Conservation (phyloP, 2,797 vertebrate genomes). For the Danio aesculapii region DNA sequence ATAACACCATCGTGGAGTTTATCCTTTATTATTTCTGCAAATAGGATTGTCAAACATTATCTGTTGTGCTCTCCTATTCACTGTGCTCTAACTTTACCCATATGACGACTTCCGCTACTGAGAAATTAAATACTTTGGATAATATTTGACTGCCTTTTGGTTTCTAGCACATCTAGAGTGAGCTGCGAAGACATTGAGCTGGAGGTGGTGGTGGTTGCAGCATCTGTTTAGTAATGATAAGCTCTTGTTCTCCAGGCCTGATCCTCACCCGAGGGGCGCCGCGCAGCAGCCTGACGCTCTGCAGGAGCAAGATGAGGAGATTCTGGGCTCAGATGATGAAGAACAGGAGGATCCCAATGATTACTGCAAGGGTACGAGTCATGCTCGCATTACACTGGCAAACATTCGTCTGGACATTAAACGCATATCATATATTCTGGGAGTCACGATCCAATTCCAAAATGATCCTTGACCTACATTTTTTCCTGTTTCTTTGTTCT, state of each 20-base stretch:
- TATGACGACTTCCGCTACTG: no score
- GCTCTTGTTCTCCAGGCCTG: slow-evolving; percentile 79
- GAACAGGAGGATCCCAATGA: slow-evolving; percentile 98
- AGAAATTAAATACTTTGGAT: no score
- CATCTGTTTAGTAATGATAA: slow-evolving; percentile 41
- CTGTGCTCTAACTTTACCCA: no score
- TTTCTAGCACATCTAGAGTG: background rate
- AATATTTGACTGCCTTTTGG: no score
- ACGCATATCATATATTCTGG: background rate
- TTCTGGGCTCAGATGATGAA: slow-evolving; percentile 95
- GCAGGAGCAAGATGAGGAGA: slow-evolving; percentile 90
- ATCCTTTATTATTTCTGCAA: no score
- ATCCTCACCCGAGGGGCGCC: slow-evolving; percentile 86
- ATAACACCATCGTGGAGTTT: no score
- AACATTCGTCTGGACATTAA: background rate
- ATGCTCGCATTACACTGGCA: background rate
- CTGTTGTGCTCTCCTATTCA: no score
- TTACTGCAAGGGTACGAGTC: slow-evolving; percentile 90
- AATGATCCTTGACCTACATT: no score
- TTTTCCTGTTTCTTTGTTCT: no score
- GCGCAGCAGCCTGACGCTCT: slow-evolving; percentile 86
- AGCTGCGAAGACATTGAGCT: background rate
- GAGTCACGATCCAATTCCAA: no score
- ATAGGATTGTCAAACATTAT: no score
- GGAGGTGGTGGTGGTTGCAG: background rate